Conservation (phyloP, 2,797 vertebrate species). For the Schizothorax lantsangensis region DNA sequence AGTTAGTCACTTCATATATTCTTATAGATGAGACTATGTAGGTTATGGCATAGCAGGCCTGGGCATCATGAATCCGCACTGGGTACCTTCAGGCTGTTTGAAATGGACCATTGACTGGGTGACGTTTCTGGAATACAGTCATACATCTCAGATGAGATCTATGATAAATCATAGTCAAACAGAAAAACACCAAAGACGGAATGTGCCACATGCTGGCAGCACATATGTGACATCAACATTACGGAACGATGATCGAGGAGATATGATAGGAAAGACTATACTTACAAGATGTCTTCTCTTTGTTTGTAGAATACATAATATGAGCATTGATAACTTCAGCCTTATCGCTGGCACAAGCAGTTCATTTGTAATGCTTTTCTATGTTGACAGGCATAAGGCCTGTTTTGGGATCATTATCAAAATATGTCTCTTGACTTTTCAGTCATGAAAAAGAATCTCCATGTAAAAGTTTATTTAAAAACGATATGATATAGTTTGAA, state of each 20-base stretch:
- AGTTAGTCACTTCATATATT: neutral
- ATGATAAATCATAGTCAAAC: neutral
- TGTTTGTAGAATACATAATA: neutral
- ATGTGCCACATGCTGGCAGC: neutral
- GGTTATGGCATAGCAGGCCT: neutral
- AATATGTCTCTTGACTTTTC: neutral
- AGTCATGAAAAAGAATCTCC: neutral
- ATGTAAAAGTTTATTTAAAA: neutral
- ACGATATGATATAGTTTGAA: neutral
- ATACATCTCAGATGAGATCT: neutral
- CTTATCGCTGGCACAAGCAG: neutral
- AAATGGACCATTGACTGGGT: conserved; percentile 9
- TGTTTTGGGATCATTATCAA: neutral
- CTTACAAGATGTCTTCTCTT: neutral
- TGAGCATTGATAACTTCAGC: neutral
- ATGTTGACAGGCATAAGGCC: neutral
- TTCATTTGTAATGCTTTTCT: neutral
- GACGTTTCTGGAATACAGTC: neutral
- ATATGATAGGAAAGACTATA: neutral
- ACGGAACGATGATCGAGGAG: neutral
- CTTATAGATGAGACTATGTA: neutral
- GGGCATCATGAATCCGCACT: conserved; percentile 13
- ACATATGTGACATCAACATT: neutral
- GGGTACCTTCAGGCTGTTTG: neutral
- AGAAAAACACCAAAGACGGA: neutral